A percentile compares a stretch with the other conserved stretches of the same genome.
Evolutionary conservation across 2,888 invertebrate genomes (phyloP).

Genomic region (Drosophila vallismaia): DNA sequence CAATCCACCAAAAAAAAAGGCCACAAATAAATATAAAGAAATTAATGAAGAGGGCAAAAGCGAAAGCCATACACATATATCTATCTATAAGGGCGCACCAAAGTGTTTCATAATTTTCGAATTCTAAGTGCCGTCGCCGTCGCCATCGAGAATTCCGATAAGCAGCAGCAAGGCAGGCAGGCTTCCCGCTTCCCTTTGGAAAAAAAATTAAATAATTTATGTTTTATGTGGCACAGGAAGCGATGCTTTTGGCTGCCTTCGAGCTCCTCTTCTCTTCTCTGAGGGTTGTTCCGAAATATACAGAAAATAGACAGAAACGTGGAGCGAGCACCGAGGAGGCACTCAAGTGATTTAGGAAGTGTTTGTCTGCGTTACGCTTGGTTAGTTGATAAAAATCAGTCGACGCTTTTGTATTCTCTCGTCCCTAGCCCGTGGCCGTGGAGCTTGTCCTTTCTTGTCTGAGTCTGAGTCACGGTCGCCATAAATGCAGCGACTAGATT

Average conservation of each 20-base stretch:
- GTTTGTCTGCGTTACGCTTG: conserved; percentile 82
- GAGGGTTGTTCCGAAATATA: conserved; percentile 52
- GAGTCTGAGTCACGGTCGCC: conserved; percentile 33
- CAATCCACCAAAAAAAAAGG: conserved; percentile 18
- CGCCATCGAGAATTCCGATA: conserved; percentile 66
- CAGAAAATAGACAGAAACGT: conserved; percentile 26
- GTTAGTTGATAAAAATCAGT: conserved; percentile 82
- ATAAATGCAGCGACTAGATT: conserved; percentile 74
- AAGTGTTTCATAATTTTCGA: conserved; percentile 72
- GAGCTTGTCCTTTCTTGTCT: background rate
- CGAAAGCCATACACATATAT: conserved; percentile 6
- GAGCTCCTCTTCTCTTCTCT: conserved; percentile 38
- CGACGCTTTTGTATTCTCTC: conserved; percentile 51
- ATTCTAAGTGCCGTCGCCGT: conserved; percentile 64
- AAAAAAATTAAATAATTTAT: conserved; percentile 76
- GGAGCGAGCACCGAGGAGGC: conserved; percentile 14
- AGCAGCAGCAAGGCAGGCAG: conserved; percentile 19
- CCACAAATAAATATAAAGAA: conserved; percentile 26
- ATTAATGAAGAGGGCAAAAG: conserved; percentile 16
- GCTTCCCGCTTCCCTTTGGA: too few species aligned
- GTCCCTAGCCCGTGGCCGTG: conserved; percentile 3
- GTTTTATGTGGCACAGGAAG: conserved; percentile 76
- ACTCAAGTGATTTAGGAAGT: conserved; percentile 81
- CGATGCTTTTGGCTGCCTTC: conserved; percentile 15
- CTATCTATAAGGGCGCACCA: background rate